Percentiles rank a stretch among this genome's conserved stretches.
phyloP scores from a whole-genome alignment of 2,797 vertebrate genomes.

The Psittacula derbiana region DNA sequence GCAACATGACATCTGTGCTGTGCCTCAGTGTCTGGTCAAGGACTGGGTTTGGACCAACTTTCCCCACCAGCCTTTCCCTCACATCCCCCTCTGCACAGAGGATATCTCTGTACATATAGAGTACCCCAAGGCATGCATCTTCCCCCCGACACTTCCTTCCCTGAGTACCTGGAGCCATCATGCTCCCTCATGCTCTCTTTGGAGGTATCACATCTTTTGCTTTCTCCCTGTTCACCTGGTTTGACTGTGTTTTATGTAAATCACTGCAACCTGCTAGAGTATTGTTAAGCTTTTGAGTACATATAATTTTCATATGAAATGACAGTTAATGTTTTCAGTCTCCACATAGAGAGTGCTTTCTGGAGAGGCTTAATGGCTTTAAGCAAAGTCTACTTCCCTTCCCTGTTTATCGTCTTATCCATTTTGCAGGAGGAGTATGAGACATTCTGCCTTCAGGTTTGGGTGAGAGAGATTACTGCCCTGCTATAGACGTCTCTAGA shows the following conservation, averaged over 20 bases:
- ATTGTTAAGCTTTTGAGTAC: neutral
- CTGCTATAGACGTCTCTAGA: neutral
- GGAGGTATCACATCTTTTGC: neutral
- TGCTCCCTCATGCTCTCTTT: neutral
- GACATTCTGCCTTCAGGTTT: neutral
- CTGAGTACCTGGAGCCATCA: neutral
- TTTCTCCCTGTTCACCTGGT: neutral
- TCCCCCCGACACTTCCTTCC: neutral
- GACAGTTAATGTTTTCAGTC: neutral
- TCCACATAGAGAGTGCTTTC: neutral
- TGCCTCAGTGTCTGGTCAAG: neutral
- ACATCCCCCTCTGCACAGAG: neutral
- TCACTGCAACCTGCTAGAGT: neutral
- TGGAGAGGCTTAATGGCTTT: neutral
- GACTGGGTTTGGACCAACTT: neutral
- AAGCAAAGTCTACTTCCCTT: conserved; percentile 27
- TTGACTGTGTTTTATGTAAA: neutral
- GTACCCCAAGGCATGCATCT: neutral
- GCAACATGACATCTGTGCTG: neutral
- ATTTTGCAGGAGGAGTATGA: neutral
- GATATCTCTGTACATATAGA: rapidly evolving
- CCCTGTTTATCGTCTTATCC: neutral
- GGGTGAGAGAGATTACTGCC: neutral
- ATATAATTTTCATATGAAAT: conserved; percentile 42
- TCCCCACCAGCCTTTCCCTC: neutral